Base-by-base conservation (phyloP, 2,113 vertebrate species). In the Arenaria interpres region DNA sequence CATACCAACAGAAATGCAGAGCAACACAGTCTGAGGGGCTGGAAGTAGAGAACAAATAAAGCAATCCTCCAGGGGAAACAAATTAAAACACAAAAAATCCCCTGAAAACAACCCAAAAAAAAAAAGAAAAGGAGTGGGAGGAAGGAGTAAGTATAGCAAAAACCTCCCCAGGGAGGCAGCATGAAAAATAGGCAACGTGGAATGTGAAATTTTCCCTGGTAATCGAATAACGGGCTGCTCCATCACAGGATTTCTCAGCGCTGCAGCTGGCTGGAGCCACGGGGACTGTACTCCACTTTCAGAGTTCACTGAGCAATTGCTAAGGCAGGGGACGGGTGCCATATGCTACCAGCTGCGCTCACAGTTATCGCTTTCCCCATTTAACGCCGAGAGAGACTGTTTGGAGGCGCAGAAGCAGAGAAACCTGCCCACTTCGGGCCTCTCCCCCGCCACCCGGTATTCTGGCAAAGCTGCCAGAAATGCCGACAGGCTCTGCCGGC, bases 241-340 rank as follows among this genome's bases (percentile, higher is more conserved):
- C 60, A 59, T 25, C 8, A 68, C 15, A 10, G 64, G 90, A 77
- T 72, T 85, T 93, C 78, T 94, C 89, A 80, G 92, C 2, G 12
- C 75, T 95, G 82, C 96, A 97, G 97, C 97, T 97, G 97, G 94
- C 93, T 96, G 90, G 86, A 96, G 92, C 96, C 93, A 94, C 50
- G 5, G 96, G 96, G 92, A 91, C 93, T 1, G 7, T 86, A 72
- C 14, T 95, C 53, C 89, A 76, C 94, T 97, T 95, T 95, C 94
- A 97, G 95, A 97, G 96, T 94, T 97, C 97, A 96, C 46, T 96
- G 95, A 97, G 92, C 97, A 97, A 97, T 96, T 95, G 96, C 94
- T 95, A 96, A 96, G 96, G 88, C 94, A 90, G 89, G 90, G 93
- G 93, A 97, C 41, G 78, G 82, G 93, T 97, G 96, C 92, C 96